Percentiles rank a stretch among this genome's conserved stretches.
These are phyloP conservation scores for Sphaerolaimus hirsutus DNA, from an alignment of 2,888 invertebrate genomes.

Conservation along the genomic window DNA sequence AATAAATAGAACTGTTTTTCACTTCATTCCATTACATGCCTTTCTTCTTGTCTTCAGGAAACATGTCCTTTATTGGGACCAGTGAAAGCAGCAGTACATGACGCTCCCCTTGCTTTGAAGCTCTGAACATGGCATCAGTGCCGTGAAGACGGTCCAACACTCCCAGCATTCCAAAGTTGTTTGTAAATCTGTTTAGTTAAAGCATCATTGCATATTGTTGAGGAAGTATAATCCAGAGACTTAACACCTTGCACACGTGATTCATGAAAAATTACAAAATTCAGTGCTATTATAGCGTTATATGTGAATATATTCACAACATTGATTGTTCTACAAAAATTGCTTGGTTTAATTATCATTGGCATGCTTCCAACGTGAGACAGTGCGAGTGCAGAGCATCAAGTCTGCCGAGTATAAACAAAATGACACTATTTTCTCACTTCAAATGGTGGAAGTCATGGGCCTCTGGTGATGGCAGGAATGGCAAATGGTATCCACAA, in stretches of 20 bases:
- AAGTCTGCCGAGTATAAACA: not conserved
- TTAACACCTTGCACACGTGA: too few relatives aligned
- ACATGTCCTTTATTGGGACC: conserved; percentile 24
- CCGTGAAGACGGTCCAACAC: conserved; percentile 57
- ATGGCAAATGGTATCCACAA: conserved; percentile 60
- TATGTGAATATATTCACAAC: too few relatives aligned
- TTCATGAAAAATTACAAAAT: too few relatives aligned
- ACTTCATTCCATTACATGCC: too few relatives aligned
- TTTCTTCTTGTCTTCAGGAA: conserved; percentile 19
- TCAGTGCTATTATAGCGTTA: too few relatives aligned
- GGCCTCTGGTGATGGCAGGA: conserved; percentile 57
- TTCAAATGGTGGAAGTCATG: conserved; percentile 68
- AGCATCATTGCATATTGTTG: too few relatives aligned
- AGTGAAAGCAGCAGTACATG: conserved; percentile 33
- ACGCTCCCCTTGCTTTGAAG: conserved; percentile 43
- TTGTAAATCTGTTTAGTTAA: conserved; percentile 56
- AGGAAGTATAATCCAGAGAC: too few relatives aligned
- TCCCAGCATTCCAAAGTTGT: conserved; percentile 57
- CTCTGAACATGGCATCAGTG: conserved; percentile 50
- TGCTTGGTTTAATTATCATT: too few relatives aligned
- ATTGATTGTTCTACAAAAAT: too few relatives aligned
- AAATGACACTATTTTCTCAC: conserved; percentile 23
- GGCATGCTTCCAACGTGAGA: too few relatives aligned
- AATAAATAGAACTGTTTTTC: too few relatives aligned
- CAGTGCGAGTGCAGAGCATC: too few relatives aligned